phyloP scores from a whole-genome alignment of 2,888 invertebrate species.

The Nowickia ferox region DNA sequence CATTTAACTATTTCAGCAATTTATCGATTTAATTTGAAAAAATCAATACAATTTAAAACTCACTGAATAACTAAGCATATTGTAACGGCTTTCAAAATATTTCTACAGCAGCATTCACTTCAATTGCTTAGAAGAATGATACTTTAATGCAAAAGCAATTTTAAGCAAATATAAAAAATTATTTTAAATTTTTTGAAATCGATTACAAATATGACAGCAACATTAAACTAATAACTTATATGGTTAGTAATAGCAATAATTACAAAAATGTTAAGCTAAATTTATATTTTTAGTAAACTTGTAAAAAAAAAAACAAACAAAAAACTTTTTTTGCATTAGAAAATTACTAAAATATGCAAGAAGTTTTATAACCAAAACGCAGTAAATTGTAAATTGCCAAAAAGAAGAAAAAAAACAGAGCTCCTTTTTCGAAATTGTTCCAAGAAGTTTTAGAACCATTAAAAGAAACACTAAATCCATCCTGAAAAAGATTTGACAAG shows the following conservation, averaged over 20 bases:
- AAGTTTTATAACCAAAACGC: no score
- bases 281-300: background rate
- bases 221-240: conserved; percentile 18
- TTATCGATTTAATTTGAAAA: conserved; percentile 2
- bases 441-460: no score
- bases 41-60: background rate
- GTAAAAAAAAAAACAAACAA: background rate
- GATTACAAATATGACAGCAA: conserved; percentile 21
- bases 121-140: conserved; percentile 3
- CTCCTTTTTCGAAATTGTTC: no score
- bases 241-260: conserved; percentile 23
- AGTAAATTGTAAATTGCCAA: no score
- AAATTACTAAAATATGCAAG: background rate
- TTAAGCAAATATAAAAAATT: background rate
- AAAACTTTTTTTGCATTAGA: background rate
- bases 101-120: background rate
- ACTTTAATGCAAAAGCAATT: background rate
- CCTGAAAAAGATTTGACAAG: no score
- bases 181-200: background rate
- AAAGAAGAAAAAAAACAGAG: no score
- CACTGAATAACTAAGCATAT: conserved; percentile 29
- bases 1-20: conserved; percentile 26
- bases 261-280: background rate
- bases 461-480: no score
- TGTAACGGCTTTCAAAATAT: background rate